Evolutionary conservation across 2,113 vertebrate genomes (phyloP).

Genomic region (Scartelaos histophorus): DNA sequence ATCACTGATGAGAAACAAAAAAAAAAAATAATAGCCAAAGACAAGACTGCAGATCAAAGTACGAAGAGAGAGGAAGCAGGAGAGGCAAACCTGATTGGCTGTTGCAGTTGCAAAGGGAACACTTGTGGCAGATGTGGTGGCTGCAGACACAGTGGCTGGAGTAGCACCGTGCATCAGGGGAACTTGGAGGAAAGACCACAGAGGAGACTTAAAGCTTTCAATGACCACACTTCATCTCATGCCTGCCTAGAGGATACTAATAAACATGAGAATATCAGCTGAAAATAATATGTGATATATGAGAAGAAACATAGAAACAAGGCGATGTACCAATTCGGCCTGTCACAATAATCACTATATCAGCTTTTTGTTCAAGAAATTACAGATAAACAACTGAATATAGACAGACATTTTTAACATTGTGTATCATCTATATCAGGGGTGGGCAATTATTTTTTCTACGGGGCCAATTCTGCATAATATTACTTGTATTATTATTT

Average conservation of each 20-base stretch:
- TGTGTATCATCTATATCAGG: too few relatives aligned
- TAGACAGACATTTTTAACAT: too few relatives aligned
- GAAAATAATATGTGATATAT: neutral
- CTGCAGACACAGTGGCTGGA: conserved; percentile 97
- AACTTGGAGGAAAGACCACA: conserved; percentile 93
- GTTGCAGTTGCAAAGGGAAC: conserved; percentile 99
- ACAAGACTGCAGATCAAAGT: conserved; percentile 22
- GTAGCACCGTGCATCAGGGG: conserved; percentile 99
- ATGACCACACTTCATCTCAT: conserved; percentile 25
- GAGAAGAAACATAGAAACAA: neutral
- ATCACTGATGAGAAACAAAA: conserved; percentile 23
- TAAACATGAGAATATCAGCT: conserved; percentile 45
- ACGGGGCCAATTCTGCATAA: too few relatives aligned
- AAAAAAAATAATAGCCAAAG: conserved; percentile 5
- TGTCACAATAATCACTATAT: neutral
- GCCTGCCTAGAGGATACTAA: conserved; percentile 27
- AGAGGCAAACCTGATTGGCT: conserved; percentile 99
- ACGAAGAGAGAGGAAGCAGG: conserved; percentile 70
- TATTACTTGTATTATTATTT: too few relatives aligned
- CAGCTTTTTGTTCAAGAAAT: neutral
- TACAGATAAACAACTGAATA: too few relatives aligned
- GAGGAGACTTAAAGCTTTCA: conserved; percentile 37
- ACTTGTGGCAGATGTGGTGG: conserved; percentile 98
- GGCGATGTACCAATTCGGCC: conserved; percentile 1
- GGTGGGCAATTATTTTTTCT: too few relatives aligned